Percentiles rank a stretch among this genome's conserved stretches.
phyloP scores from a whole-genome alignment of 2,888 invertebrate genomes.

The Parasteatoda lunata region DNA sequence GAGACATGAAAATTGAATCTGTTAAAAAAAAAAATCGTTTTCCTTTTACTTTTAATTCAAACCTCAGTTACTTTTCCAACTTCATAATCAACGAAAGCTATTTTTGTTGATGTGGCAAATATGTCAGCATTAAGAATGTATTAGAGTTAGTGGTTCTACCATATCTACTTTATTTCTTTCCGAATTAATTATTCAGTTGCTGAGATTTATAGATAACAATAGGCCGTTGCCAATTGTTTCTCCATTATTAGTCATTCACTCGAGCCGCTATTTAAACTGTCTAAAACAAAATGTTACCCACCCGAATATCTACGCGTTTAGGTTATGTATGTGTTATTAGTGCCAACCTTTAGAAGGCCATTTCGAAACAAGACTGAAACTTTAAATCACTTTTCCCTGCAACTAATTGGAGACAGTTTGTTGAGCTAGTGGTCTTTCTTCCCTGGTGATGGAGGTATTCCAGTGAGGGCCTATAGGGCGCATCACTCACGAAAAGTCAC shows the following conservation, averaged over 20 bases:
- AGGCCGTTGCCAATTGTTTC: neutral
- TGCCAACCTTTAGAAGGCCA: neutral
- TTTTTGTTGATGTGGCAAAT: neutral
- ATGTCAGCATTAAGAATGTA: neutral
- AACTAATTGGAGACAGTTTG: conserved; percentile 25
- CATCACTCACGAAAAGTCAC: conserved; percentile 43
- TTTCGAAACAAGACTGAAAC: conserved; percentile 7
- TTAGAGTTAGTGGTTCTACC: neutral
- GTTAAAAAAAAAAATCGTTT: too few relatives aligned
- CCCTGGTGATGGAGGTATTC: neutral
- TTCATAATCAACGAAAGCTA: neutral
- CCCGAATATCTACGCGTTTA: neutral
- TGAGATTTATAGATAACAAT: neutral
- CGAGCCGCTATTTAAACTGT: neutral
- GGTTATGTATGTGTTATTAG: neutral
- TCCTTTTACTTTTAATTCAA: too few relatives aligned
- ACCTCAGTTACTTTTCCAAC: too few relatives aligned
- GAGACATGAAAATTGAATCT: too few relatives aligned
- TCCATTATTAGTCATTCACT: conserved; percentile 1
- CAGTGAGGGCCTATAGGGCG: neutral
- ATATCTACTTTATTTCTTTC: neutral
- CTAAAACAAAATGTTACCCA: neutral
- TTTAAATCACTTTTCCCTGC: conserved; percentile 19
- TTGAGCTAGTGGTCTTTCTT: conserved; percentile 4
- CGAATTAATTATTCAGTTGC: neutral